phyloP scores from a whole-genome alignment of 2,113 vertebrate species.

The Bos javanicus region DNA sequence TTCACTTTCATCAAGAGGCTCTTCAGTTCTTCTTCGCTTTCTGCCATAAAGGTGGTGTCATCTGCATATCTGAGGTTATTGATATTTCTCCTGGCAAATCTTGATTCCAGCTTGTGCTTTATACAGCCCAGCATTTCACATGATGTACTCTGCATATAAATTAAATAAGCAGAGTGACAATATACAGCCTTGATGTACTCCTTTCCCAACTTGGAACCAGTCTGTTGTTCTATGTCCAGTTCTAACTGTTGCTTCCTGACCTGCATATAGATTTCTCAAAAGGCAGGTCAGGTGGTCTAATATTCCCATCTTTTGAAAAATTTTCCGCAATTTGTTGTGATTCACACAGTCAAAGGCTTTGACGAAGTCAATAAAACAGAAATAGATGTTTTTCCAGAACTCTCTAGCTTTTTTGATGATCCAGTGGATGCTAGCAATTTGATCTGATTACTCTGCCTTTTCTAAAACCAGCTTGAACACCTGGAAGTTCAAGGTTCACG shows the following conservation, averaged over 20 bases:
- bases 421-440: not conserved
- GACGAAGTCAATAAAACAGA: accelerated
- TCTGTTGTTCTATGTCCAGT: not conserved
- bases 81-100: not conserved
- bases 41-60: not conserved
- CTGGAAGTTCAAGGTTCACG: not conserved
- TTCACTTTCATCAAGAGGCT: not conserved
- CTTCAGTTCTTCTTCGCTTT: not conserved
- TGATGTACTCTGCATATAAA: not conserved
- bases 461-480: not conserved
- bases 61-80: not conserved
- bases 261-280: not conserved
- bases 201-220: not conserved
- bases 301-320: not conserved
- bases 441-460: not conserved
- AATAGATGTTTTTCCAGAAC: not conserved
- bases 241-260: not conserved
- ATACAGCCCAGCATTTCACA: not conserved
- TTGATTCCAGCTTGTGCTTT: not conserved
- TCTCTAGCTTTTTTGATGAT: not conserved
- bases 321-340: not conserved
- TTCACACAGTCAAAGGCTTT: not conserved
- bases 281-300: not conserved
- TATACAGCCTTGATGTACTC: not conserved
- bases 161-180: not conserved